A percentile compares a stretch with the other conserved stretches of the same genome.
Evolutionary conservation across 2,797 vertebrate species (phyloP).

Genomic region (Eupleurogrammus muticus): DNA sequence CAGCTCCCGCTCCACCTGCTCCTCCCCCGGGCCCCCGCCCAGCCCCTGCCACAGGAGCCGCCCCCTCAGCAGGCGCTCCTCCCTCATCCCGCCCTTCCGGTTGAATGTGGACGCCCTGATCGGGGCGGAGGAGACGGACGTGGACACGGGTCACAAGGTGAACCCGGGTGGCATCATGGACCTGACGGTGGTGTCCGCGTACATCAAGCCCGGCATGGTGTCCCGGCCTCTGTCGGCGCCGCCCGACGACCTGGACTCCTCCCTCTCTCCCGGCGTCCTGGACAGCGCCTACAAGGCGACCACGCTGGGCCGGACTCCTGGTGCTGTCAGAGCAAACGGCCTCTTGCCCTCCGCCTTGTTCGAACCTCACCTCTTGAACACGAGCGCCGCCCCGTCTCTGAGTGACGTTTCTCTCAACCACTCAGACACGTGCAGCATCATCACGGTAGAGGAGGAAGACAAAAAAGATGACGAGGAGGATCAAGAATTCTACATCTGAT

Average conservation of each 20-base stretch:
- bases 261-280: slow-evolving; percentile 61
- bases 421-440: slow-evolving; percentile 63
- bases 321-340: slow-evolving; percentile 22
- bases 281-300: slow-evolving; percentile 39
- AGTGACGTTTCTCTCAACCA: slow-evolving; percentile 66
- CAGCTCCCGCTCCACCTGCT: slow-evolving; percentile 71
- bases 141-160: slow-evolving; percentile 91
- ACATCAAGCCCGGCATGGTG: slow-evolving; percentile 70
- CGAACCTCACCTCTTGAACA: slow-evolving; percentile 21
- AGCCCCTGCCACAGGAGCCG: slow-evolving; percentile 48
- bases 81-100: slow-evolving; percentile 75
- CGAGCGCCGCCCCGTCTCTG: slow-evolving; percentile 47
- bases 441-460: slow-evolving; percentile 32
- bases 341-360: slow-evolving; percentile 36
- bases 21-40: slow-evolving; percentile 75
- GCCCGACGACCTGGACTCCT: slow-evolving; percentile 54
- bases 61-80: slow-evolving; percentile 63
- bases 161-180: slow-evolving; percentile 82
- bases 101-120: slow-evolving; percentile 89
- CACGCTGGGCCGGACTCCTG: slow-evolving; percentile 44
- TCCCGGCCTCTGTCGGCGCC: slow-evolving; percentile 76
- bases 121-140: slow-evolving; percentile 92
- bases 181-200: slow-evolving; percentile 91
- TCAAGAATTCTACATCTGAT: slow-evolving; percentile 93
- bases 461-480: slow-evolving; percentile 76